A percentile compares a stretch with the other conserved stretches of the same genome.
phyloP scores from a whole-genome alignment of 2,797 vertebrate species.

The Tapera naevia region DNA sequence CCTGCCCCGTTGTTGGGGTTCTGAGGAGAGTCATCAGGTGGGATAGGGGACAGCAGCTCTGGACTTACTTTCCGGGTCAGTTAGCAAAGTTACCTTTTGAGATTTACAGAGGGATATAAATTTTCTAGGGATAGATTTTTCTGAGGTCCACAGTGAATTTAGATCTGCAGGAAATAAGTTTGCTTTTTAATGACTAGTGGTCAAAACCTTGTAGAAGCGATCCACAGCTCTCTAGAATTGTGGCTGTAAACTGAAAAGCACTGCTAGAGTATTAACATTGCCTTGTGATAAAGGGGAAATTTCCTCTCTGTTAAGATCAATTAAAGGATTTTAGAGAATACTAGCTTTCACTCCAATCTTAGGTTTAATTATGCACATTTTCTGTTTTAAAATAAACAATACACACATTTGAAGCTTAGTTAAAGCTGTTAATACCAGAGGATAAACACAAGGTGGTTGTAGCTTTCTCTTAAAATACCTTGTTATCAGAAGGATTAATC shows the following conservation, averaged over 20 bases:
- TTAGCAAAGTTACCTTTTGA: neutral
- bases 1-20: neutral
- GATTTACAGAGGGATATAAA: neutral
- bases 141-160: neutral
- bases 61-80: neutral
- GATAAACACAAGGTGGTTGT: neutral
- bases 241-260: neutral
- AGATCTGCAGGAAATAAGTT: neutral
- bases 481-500: neutral
- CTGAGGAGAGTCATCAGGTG: neutral
- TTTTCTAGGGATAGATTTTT: neutral
- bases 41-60: neutral
- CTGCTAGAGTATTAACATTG: neutral
- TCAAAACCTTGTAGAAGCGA: neutral
- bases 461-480: neutral
- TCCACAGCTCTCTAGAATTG: neutral
- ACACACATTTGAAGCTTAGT: neutral
- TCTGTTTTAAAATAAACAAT: neutral
- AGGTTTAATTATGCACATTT: neutral
- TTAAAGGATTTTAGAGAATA: neutral
- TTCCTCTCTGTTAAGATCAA: neutral
- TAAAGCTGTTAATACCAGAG: neutral
- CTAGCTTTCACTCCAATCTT: neutral
- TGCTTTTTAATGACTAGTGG: neutral
- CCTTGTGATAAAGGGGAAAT: neutral